Evolutionary conservation across 2,797 vertebrate species (phyloP).

Genomic region (Hydrophis major): DNA sequence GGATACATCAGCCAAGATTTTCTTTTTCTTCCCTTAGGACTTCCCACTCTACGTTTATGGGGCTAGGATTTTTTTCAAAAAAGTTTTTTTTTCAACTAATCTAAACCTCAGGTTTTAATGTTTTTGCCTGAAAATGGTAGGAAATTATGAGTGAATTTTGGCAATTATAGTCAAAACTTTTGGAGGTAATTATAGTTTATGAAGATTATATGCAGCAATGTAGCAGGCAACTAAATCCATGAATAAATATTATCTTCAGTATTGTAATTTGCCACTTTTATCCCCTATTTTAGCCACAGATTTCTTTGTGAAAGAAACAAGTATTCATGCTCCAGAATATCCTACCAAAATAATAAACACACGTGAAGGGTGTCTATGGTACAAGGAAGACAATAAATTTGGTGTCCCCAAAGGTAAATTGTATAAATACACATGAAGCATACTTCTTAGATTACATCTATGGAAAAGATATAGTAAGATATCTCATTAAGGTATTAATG

Average conservation of each 20-base stretch:
- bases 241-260: background rate
- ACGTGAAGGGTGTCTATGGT: conserved; percentile 80
- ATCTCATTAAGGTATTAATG: background rate
- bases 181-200: background rate
- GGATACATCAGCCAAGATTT: background rate
- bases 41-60: background rate
- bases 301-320: conserved; percentile 77
- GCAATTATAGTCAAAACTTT: background rate
- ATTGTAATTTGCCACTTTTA: conserved; percentile 1
- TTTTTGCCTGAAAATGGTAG: background rate
- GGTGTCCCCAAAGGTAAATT: conserved; percentile 85
- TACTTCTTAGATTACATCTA: background rate
- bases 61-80: background rate
- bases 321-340: conserved; percentile 75
- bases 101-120: background rate
- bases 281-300: conserved; percentile 75
- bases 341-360: conserved; percentile 74
- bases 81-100: background rate
- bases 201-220: background rate
- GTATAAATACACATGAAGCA: background rate
- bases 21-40: background rate
- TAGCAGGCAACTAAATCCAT: background rate
- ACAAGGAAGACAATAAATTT: conserved; percentile 89
- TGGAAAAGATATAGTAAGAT: background rate
- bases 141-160: background rate